Percentiles rank a stretch among this genome's conserved stretches.
phyloP scores from a whole-genome alignment of 2,888 invertebrate genomes.

The Lagria hirta region DNA sequence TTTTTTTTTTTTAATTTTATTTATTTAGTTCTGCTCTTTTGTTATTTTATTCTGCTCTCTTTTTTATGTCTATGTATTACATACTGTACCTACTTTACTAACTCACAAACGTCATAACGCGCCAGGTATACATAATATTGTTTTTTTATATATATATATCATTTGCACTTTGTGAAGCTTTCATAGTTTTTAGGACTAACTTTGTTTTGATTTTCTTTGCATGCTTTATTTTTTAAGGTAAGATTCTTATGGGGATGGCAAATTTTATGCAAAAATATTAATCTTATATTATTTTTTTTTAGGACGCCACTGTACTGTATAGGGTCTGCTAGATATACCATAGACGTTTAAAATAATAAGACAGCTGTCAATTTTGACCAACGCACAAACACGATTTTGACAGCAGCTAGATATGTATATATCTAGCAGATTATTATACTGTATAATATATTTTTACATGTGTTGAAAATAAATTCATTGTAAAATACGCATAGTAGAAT shows the following conservation, averaged over 20 bases:
- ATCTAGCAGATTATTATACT: too few relatives aligned
- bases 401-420: too few relatives aligned
- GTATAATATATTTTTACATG: too few relatives aligned
- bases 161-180: constrained; percentile 19
- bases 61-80: constrained; percentile 1
- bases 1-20: constrained; percentile 19
- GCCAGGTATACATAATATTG: constrained; percentile 1
- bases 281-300: too few relatives aligned
- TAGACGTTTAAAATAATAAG: too few relatives aligned
- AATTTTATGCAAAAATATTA: not conserved
- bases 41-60: constrained; percentile 3
- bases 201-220: constrained; percentile 14
- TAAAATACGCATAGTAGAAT: too few relatives aligned
- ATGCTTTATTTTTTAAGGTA: constrained; percentile 13
- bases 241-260: constrained; percentile 10
- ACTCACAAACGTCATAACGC: constrained; percentile 8
- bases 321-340: too few relatives aligned
- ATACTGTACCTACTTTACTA: constrained; percentile 14
- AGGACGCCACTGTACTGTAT: too few relatives aligned
- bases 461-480: too few relatives aligned
- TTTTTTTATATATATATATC: too few relatives aligned
- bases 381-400: too few relatives aligned
- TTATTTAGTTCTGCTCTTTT: constrained; percentile 8
- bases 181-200: constrained; percentile 17
- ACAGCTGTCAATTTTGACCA: too few relatives aligned